Evolutionary conservation across 2,797 vertebrate genomes (phyloP).

Genomic region (Sebastes diaconus): DNA sequence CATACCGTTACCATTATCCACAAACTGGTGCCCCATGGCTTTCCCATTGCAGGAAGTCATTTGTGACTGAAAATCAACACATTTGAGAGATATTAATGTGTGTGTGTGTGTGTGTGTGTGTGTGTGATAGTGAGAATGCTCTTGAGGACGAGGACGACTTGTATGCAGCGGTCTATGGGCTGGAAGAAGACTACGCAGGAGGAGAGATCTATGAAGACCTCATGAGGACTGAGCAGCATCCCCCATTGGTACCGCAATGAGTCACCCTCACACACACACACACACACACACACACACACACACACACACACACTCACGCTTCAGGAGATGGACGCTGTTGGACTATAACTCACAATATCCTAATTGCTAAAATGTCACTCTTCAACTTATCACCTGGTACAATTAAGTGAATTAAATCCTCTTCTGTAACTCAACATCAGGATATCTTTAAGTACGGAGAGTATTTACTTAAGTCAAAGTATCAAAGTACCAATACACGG

Average conservation of each 20-base stretch:
- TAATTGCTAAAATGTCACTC: not conserved
- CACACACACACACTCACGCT: not conserved
- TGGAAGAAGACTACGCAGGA: slow-evolving; percentile 84
- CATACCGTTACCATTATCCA: not conserved
- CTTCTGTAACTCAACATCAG: not conserved
- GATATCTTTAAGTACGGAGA: not conserved
- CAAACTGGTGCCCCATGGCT: not conserved
- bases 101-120: slow-evolving; percentile 51
- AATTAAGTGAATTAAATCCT: not conserved
- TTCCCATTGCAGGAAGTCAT: not conserved
- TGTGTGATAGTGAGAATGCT: slow-evolving; percentile 83
- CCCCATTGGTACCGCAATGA: slow-evolving; percentile 78
- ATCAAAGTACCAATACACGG: not conserved
- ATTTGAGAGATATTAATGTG: not conserved
- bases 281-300: not conserved
- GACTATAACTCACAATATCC: not conserved
- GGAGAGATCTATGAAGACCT: slow-evolving; percentile 94
- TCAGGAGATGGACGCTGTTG: not conserved
- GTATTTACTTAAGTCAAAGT: not conserved
- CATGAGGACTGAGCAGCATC: slow-evolving; percentile 89
- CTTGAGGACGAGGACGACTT: slow-evolving; percentile 87
- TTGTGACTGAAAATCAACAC: not conserved
- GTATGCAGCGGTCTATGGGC: slow-evolving; percentile 88
- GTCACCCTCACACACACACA: not conserved
- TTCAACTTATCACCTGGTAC: not conserved